Base-by-base conservation (phyloP, 2,113 vertebrate genomes). In the Solea solea region DNA sequence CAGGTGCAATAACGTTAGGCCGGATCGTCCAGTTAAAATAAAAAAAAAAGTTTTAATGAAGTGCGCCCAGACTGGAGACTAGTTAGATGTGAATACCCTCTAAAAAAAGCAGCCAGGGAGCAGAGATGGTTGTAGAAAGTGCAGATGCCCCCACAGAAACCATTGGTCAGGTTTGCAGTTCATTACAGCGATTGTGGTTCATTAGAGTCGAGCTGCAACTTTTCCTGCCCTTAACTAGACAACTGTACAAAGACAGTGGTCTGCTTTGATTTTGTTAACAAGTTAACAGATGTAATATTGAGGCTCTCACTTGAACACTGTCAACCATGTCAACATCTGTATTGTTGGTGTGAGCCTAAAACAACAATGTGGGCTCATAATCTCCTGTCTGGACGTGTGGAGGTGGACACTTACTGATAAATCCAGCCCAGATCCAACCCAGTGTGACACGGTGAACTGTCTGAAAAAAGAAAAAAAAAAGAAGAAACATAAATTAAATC, bases 11-110 rank as follows among this genome's bases (percentile, higher is more conserved):
- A 82, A 86, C 62, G 75, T 76, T 84, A 78, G 75, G 39, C 76
- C 34, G 70, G 59, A 80, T 81, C 44, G 86, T 88, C 86, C 88
- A 64, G 81, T 85, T 83, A 73, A 72, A 85, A 88, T 76, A 84
- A 46, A 46, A 86, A 45, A 7, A 85, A 86, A 87, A 85, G 72
- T 88, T 88, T 81, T 86, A 90, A 89, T 90, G 83, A 90, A 88
- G 76, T 85, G 88, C 64, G 83, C 72, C 79, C 73, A 86, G 83
- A 73, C 84, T 84, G 72, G 83, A 86, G 88, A 87, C 78, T 62
- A 82, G 74, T 89, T 74, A 57, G 67, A 74, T 79, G 61, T 83
- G 85, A 88, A 76, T 65, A 10, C 21, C 41, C 42, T 70, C 62
- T 21, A 73, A 78, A 59, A 62, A 69, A 69, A 64, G 63, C 65